Evolutionary conservation across 2,113 vertebrate genomes (phyloP).

Genomic region (Dendrocopos noguchii): DNA sequence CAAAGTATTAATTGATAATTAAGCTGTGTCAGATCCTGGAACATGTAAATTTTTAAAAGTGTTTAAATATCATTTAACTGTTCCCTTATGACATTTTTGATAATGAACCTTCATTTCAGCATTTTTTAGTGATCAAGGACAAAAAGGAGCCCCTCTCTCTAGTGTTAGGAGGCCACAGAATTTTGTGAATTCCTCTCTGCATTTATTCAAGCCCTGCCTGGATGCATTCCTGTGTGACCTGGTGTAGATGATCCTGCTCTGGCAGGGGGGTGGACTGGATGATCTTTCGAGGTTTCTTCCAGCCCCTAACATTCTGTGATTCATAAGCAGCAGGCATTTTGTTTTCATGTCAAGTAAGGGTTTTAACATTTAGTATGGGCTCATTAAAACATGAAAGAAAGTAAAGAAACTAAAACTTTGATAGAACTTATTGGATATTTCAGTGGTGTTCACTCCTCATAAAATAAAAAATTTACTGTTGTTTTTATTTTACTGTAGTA

Average conservation of each 20-base stretch:
- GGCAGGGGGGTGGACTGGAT: no score
- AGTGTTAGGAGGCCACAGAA: not conserved
- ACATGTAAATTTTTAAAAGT: not conserved
- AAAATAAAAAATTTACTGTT: not conserved
- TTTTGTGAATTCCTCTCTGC: not conserved
- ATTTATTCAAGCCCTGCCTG: no score
- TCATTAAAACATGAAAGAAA: not conserved
- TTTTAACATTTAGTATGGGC: not conserved
- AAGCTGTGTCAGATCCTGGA: not conserved
- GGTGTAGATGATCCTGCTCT: no score
- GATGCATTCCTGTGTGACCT: no score
- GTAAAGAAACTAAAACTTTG: not conserved
- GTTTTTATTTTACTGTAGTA: not conserved
- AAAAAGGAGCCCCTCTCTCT: not conserved
- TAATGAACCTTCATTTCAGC: not conserved
- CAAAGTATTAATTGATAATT: not conserved
- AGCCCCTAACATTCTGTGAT: no score
- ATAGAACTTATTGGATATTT: not conserved
- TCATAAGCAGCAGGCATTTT: not conserved
- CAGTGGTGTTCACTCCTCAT: not conserved
- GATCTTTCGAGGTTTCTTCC: no score
- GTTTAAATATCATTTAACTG: not conserved
- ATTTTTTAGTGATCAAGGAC: not conserved
- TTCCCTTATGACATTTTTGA: not conserved
- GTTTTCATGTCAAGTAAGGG: not conserved